A percentile compares a stretch with the other conserved stretches of the same genome.
phyloP scores from a whole-genome alignment of 2,113 vertebrate genomes.

The Excalfactoria chinensis region DNA sequence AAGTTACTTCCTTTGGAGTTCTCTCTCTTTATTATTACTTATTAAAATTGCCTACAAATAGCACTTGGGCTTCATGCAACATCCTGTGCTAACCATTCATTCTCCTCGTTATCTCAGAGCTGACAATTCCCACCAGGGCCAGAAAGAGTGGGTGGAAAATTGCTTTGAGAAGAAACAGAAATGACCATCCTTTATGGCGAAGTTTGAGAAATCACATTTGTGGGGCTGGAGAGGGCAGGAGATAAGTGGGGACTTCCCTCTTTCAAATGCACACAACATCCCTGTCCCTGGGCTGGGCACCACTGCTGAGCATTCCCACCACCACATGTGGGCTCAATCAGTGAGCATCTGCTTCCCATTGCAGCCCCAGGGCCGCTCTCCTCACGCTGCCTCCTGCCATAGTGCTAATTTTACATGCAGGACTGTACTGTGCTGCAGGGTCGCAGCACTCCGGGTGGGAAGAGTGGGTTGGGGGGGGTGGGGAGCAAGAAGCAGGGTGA shows the following conservation, averaged over 20 bases:
- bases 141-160: conserved; percentile 71
- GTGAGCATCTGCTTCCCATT: conserved; percentile 67
- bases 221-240: not conserved
- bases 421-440: not conserved
- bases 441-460: not conserved
- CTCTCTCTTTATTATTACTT: conserved; percentile 74
- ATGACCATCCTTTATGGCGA: not conserved
- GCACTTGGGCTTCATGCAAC: conserved; percentile 71
- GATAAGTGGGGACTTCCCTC: not conserved
- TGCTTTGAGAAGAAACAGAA: conserved; percentile 78
- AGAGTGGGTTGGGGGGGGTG: fast-evolving
- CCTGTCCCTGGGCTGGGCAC: not conserved
- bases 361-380: not conserved
- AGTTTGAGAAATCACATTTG: conserved; percentile 21
- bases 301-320: not conserved
- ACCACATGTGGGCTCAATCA: conserved; percentile 43
- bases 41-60: conserved; percentile 78
- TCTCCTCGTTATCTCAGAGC: conserved; percentile 72
- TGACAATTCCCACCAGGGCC: conserved; percentile 77
- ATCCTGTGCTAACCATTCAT: conserved; percentile 78
- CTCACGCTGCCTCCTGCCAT: conserved; percentile 34
- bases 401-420: conserved; percentile 56
- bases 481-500: not conserved
- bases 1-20: conserved; percentile 77
- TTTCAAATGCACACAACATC: not conserved